phyloP scores from a whole-genome alignment of 2,888 invertebrate genomes.

The Lasius platythorax region DNA sequence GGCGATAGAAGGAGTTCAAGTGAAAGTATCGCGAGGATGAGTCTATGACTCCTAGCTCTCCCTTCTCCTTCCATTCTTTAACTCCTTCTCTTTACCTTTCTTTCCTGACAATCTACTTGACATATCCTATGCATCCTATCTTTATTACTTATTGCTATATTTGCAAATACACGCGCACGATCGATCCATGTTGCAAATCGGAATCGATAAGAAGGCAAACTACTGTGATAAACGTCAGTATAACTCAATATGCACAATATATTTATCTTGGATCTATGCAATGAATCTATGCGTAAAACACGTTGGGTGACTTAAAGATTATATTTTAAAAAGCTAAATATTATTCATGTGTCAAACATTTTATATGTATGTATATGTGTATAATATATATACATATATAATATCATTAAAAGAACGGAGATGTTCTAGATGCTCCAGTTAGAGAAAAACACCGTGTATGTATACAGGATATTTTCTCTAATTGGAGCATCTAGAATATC shows the following conservation, averaged over 20 bases:
- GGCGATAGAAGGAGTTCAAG: conserved; percentile 73
- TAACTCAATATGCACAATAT: background rate
- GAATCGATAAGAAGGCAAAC: background rate
- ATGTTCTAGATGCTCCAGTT: too few species aligned
- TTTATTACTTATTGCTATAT: conserved; percentile 1
- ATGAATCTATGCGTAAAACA: too few species aligned
- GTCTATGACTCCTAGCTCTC: conserved; percentile 65
- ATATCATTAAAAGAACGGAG: too few species aligned
- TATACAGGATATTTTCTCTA: too few species aligned
- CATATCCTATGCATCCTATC: background rate
- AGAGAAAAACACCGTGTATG: too few species aligned
- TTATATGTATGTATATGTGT: too few species aligned
- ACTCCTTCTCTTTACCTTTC: conserved; percentile 26
- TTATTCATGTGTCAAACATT: background rate
- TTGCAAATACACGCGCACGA: background rate
- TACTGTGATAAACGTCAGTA: background rate
- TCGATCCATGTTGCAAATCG: background rate
- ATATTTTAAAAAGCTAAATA: background rate
- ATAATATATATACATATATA: too few species aligned
- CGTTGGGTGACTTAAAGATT: too few species aligned
- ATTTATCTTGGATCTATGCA: background rate
- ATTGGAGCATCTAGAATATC: too few species aligned
- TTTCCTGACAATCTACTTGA: conserved; percentile 17
- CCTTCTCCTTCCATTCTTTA: background rate
- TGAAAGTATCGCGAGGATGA: conserved; percentile 79